A percentile compares a stretch with the other conserved stretches of the same genome.
Evolutionary conservation across 2,888 invertebrate species (phyloP).

Genomic region (Leptinotarsa peninsularis): DNA sequence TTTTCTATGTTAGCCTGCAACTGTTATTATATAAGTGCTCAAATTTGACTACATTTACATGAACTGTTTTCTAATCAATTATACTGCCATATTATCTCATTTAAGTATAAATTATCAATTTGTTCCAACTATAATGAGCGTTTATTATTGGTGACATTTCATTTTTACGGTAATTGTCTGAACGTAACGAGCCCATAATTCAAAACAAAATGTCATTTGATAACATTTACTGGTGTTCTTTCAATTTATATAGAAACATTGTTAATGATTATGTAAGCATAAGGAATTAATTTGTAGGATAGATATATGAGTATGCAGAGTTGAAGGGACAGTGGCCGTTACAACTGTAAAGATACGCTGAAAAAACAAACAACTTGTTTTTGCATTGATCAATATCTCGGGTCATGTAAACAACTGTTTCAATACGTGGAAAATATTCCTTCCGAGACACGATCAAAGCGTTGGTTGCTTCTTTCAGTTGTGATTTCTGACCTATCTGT

Average conservation of each 20-base stretch:
- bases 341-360: not conserved
- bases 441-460: no score
- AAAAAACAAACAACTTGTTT: not conserved
- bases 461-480: no score
- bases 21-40: no score
- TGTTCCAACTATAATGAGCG: not conserved
- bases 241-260: not conserved
- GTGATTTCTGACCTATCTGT: no score
- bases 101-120: not conserved
- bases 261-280: conserved; percentile 11
- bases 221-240: not conserved
- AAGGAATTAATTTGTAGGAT: not conserved
- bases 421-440: not conserved
- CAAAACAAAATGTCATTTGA: conserved; percentile 13
- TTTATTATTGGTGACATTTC: conserved; percentile 1
- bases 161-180: conserved; percentile 1
- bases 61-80: no score
- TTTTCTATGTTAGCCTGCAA: no score
- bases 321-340: not conserved
- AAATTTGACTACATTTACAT: no score
- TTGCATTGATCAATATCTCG: not conserved
- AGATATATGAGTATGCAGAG: not conserved
- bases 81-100: not conserved
- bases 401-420: not conserved
- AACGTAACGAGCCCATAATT: conserved; percentile 9